These are phyloP conservation scores for Cecidostiba fungosa DNA, from an alignment of 2,888 invertebrate species.

Conservation along the genomic window DNA sequence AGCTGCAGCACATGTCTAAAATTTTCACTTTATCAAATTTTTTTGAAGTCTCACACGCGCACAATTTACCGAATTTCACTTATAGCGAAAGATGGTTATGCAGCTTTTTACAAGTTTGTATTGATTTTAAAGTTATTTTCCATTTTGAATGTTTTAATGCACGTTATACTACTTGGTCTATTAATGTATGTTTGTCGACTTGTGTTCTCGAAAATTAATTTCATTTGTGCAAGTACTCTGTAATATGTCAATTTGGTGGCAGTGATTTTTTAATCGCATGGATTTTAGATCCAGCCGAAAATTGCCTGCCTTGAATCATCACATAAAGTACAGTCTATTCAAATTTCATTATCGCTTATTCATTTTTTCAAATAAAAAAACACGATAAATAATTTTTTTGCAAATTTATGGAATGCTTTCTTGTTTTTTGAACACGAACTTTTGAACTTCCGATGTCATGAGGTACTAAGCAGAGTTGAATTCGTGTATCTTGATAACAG, in stretches of 20 bases:
- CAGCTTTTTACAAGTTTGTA: conserved; percentile 19
- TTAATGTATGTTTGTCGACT: conserved; percentile 35
- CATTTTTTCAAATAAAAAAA: conserved; percentile 2
- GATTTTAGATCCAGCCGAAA: conserved; percentile 73
- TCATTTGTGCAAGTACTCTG: conserved; percentile 18
- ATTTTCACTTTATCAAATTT: neutral
- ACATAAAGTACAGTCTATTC: neutral
- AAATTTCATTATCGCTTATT: neutral
- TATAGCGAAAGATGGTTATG: conserved; percentile 33
- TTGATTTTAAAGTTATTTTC: neutral
- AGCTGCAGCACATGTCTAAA: neutral
- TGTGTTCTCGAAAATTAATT: conserved; percentile 27
- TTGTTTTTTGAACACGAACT: conserved; percentile 8
- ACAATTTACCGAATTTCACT: conserved; percentile 19
- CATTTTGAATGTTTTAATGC: conserved; percentile 44
- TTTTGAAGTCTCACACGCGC: neutral
- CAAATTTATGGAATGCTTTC: conserved; percentile 6
- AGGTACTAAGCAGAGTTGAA: conserved; percentile 8
- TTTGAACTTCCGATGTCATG: neutral
- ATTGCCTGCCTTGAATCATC: conserved; percentile 63
- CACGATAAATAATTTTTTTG: conserved; percentile 18
- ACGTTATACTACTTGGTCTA: conserved; percentile 49
- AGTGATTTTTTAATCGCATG: conserved; percentile 72
- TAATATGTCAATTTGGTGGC: conserved; percentile 44
- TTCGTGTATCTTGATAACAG: conserved; percentile 22